These are phyloP conservation scores for Sebastes matsubarae DNA, from an alignment of 2,797 vertebrate genomes.

Conservation along the genomic window DNA sequence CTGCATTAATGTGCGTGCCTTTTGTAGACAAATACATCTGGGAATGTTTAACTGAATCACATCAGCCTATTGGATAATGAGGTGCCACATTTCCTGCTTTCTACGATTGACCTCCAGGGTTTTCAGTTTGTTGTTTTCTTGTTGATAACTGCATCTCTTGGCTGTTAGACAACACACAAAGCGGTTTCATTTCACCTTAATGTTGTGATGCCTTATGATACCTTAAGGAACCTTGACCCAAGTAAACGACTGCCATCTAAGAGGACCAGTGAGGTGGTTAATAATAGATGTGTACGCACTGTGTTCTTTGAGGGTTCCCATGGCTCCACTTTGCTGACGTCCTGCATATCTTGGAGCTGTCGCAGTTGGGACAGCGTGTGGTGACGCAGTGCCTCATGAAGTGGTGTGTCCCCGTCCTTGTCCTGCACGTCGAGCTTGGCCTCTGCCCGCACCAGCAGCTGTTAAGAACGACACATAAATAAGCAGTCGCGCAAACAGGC, in stretches of 20 bases:
- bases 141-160: background rate
- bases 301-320: conserved; percentile 99
- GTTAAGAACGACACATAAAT: conserved; percentile 42
- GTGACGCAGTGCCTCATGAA: conserved; percentile 97
- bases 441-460: conserved; percentile 97
- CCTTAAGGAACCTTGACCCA: background rate
- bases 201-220: background rate
- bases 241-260: background rate
- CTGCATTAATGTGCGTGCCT: background rate
- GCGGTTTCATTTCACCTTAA: background rate
- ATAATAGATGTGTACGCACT: conserved; percentile 77
- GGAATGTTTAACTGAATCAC: background rate
- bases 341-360: conserved; percentile 99
- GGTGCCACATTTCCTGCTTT: background rate
- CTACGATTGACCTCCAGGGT: background rate
- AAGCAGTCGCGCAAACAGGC: conserved; percentile 1
- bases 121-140: background rate
- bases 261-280: conserved; percentile 8
- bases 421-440: conserved; percentile 99
- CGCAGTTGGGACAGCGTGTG: conserved; percentile 97
- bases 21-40: background rate
- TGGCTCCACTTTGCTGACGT: conserved; percentile 98
- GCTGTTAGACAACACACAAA: background rate
- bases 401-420: conserved; percentile 97
- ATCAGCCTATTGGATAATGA: background rate